A percentile compares a stretch with the other conserved stretches of the same genome.
These are phyloP conservation scores for Scaptomyza flava DNA, from an alignment of 2,888 invertebrate species.

Conservation along the genomic window DNA sequence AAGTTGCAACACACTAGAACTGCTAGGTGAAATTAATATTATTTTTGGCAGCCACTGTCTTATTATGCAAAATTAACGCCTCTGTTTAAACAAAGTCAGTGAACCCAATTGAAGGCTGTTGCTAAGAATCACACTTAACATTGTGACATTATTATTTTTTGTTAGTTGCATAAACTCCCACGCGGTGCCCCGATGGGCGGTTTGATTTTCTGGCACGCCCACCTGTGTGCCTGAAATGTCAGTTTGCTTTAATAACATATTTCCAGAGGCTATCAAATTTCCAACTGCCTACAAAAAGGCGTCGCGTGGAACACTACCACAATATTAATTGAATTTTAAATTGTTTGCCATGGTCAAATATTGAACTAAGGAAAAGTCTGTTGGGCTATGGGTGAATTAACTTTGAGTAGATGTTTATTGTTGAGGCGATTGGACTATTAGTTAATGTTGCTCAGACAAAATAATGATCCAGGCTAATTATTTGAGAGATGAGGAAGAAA, in stretches of 20 bases:
- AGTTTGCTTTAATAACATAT: slow-evolving; percentile 31
- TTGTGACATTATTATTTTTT: slow-evolving; percentile 18
- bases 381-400: slow-evolving; percentile 2
- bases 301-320: slow-evolving; percentile 2
- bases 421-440: slow-evolving; percentile 9
- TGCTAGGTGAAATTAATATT: too few relatives aligned
- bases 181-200: neutral
- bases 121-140: neutral
- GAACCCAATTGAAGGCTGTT: slow-evolving; percentile 24
- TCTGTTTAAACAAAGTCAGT: slow-evolving; percentile 12
- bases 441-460: neutral
- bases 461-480: too few relatives aligned
- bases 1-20: too few relatives aligned
- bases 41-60: slow-evolving; percentile 15
- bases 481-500: too few relatives aligned
- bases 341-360: slow-evolving; percentile 41
- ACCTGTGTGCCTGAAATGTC: slow-evolving; percentile 1
- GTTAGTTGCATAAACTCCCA: too few relatives aligned
- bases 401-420: slow-evolving; percentile 14
- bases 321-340: slow-evolving; percentile 56
- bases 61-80: neutral
- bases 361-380: slow-evolving; percentile 9
- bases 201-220: slow-evolving; percentile 7
- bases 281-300: neutral
- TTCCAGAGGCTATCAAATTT: slow-evolving; percentile 27